A percentile compares a stretch with the other conserved stretches of the same genome.
phyloP scores from a whole-genome alignment of 2,888 invertebrate species.

The Camponotus fellah region DNA sequence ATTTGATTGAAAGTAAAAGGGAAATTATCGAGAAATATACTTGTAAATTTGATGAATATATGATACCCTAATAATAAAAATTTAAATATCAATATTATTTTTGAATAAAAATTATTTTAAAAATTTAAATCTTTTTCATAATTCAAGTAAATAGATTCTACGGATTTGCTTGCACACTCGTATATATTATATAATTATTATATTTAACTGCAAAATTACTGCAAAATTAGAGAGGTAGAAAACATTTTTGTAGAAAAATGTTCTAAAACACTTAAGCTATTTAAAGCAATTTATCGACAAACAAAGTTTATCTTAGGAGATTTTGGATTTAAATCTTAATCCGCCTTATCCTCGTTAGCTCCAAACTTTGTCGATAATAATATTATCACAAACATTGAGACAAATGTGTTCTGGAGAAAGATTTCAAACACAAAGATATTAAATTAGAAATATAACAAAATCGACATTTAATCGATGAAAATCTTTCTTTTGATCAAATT shows the following conservation, averaged over 20 bases:
- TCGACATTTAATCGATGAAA: not conserved
- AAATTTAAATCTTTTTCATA: not conserved
- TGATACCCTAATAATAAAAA: not conserved
- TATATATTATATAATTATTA: not conserved
- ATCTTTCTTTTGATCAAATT: conserved; percentile 2
- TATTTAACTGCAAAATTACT: not conserved
- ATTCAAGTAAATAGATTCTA: not conserved
- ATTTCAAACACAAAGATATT: not conserved
- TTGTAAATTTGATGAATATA: not conserved
- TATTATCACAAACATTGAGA: not conserved
- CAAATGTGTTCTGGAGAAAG: not conserved
- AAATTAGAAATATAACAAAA: not conserved
- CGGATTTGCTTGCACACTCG: not conserved
- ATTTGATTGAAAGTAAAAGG: not conserved
- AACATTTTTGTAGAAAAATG: not conserved
- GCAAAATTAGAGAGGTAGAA: conserved; percentile 17
- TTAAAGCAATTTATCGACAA: not conserved
- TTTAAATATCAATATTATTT: no score
- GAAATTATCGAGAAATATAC: not conserved
- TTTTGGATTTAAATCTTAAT: conserved; percentile 4
- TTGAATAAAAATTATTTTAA: not conserved
- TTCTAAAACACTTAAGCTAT: conserved; percentile 11
- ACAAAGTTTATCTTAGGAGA: not conserved
- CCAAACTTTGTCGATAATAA: not conserved
- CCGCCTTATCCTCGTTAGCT: not conserved